A percentile compares a stretch with the other conserved stretches of the same genome.
phyloP scores from a whole-genome alignment of 2,888 invertebrate species.

The Drosophila leonis region DNA sequence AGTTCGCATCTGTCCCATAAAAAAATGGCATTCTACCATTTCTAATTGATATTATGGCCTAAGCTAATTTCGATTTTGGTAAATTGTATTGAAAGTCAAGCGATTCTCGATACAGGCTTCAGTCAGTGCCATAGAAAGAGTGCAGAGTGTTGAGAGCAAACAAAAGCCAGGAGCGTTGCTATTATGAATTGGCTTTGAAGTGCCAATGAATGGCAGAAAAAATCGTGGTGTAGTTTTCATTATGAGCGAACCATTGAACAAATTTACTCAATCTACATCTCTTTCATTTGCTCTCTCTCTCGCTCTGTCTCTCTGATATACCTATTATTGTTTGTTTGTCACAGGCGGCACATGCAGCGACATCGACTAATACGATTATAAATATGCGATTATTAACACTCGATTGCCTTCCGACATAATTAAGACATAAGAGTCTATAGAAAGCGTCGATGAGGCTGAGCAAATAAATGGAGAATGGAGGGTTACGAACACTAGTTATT shows the following conservation, averaged over 20 bases:
- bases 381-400: slow-evolving; percentile 83
- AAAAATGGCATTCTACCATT: slow-evolving; percentile 31
- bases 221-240: slow-evolving; percentile 65
- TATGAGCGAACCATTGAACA: slow-evolving; percentile 77
- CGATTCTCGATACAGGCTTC: slow-evolving; percentile 13
- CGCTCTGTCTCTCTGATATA: slow-evolving; percentile 22
- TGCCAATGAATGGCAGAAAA: slow-evolving; percentile 75
- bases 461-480: slow-evolving; percentile 54
- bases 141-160: slow-evolving; percentile 35
- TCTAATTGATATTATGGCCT: slow-evolving; percentile 67
- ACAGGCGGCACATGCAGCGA: slow-evolving; percentile 50
- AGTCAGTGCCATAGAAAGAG: slow-evolving; percentile 22
- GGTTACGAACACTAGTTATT: slow-evolving; percentile 30
- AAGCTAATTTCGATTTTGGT: slow-evolving; percentile 41
- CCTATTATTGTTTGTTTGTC: slow-evolving; percentile 60
- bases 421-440: slow-evolving; percentile 65
- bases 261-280: slow-evolving; percentile 55
- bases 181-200: slow-evolving; percentile 75
- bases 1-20: slow-evolving; percentile 54
- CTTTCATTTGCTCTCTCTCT: slow-evolving; percentile 16
- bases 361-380: slow-evolving; percentile 80
- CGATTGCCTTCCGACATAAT: slow-evolving; percentile 81
- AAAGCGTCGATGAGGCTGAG: slow-evolving; percentile 39
- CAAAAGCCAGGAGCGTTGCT: slow-evolving; percentile 28
- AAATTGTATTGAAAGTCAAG: slow-evolving; percentile 58